These are phyloP conservation scores for Genyomyrus donnyi DNA, from an alignment of 2,113 vertebrate species.

Conservation along the genomic window DNA sequence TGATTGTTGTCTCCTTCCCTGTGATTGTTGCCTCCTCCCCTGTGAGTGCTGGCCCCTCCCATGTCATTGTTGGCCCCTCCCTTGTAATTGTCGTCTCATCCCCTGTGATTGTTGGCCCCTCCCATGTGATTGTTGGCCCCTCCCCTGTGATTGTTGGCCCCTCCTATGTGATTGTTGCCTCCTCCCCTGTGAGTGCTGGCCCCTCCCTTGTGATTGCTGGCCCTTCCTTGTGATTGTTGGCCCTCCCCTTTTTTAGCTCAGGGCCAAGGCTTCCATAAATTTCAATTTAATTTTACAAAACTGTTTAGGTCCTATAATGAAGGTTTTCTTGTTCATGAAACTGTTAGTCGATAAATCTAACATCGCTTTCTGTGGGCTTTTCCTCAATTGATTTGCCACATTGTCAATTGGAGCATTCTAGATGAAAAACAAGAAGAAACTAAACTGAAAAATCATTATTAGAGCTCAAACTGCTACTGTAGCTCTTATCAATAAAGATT, in stretches of 20 bases:
- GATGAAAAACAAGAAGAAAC: background rate
- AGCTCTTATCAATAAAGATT: background rate
- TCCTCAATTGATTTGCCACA: background rate
- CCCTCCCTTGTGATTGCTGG: background rate
- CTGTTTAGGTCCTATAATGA: background rate
- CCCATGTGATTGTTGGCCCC: no score
- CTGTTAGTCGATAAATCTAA: background rate
- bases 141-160: background rate
- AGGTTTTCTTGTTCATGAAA: background rate
- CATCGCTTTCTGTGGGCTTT: background rate
- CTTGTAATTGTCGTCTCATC: background rate
- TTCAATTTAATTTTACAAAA: background rate
- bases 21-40: background rate
- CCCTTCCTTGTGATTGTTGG: background rate
- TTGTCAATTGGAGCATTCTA: background rate
- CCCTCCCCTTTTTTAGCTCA: background rate
- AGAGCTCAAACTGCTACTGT: background rate
- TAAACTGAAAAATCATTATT: background rate
- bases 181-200: background rate
- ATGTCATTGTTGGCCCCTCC: background rate
- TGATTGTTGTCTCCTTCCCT: fast-evolving
- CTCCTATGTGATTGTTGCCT: background rate
- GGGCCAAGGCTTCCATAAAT: background rate
- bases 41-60: background rate
- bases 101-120: background rate